Evolutionary conservation across 2,113 vertebrate genomes (phyloP).

Genomic region (Nyctibius bracteatus): DNA sequence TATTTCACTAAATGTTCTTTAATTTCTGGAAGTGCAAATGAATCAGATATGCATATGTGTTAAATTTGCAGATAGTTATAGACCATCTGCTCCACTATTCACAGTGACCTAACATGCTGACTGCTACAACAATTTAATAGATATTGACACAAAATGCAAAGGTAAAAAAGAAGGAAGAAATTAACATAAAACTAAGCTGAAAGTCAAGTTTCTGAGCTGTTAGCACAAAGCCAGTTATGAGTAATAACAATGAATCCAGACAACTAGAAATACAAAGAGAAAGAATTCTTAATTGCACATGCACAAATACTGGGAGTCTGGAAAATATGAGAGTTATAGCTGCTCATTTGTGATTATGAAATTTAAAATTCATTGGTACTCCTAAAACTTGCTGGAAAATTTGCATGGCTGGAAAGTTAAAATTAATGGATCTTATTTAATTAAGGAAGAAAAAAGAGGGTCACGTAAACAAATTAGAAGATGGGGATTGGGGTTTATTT

Average conservation of each 20-base stretch:
- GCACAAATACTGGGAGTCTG: neutral
- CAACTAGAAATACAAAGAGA: neutral
- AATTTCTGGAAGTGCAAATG: neutral
- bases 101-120: neutral
- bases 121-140: neutral
- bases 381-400: neutral
- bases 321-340: neutral
- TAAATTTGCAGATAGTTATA: neutral
- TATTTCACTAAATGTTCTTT: neutral
- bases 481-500: neutral
- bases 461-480: neutral
- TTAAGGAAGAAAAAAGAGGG: neutral
- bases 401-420: neutral
- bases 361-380: neutral
- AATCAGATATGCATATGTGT: neutral
- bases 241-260: neutral
- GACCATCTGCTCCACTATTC: neutral
- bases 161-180: neutral
- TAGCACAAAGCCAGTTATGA: neutral
- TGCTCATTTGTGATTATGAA: neutral
- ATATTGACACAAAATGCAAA: neutral
- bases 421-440: neutral
- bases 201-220: neutral
- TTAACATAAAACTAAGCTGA: neutral
- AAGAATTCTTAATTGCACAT: neutral